Percentiles rank a stretch among this genome's conserved stretches.
Conservation (phyloP, 2,113 vertebrate genomes). For the Megaceryle maxima region DNA sequence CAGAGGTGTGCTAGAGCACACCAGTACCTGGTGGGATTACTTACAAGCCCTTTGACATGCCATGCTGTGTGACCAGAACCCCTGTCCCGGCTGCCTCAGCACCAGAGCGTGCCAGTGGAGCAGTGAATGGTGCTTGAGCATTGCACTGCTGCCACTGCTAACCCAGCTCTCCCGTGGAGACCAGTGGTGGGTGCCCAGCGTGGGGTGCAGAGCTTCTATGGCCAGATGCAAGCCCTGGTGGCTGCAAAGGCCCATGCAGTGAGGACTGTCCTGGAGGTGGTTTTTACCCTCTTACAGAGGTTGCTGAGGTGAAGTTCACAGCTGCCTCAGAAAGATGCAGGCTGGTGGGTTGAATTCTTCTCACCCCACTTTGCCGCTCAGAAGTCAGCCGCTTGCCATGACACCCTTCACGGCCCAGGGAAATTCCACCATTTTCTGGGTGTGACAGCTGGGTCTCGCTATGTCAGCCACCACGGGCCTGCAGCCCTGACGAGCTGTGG, state of each 20-base stretch:
- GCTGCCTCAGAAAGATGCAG: background rate
- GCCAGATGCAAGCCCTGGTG: background rate
- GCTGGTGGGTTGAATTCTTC: accelerated
- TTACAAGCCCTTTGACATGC: too few relatives aligned
- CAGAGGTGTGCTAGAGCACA: background rate
- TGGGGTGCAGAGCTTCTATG: too few relatives aligned
- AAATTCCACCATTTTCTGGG: accelerated
- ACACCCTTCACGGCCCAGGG: background rate
- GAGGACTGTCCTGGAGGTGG: too few relatives aligned
- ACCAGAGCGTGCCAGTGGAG: background rate
- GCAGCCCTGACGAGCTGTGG: background rate
- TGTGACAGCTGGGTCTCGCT: background rate
- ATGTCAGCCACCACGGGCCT: accelerated
- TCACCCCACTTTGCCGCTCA: too few relatives aligned
- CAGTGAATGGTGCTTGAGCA: accelerated
- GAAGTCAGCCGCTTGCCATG: background rate
- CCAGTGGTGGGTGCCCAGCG: background rate
- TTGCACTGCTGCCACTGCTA: accelerated
- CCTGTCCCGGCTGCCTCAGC: background rate
- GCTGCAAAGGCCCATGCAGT: background rate
- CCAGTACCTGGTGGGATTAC: background rate
- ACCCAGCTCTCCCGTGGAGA: background rate
- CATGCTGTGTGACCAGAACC: background rate
- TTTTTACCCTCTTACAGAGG: background rate
- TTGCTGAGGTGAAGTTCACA: background rate